Evolutionary conservation across 2,113 vertebrate genomes (phyloP).

Genomic region (Toxotes jaculatrix): DNA sequence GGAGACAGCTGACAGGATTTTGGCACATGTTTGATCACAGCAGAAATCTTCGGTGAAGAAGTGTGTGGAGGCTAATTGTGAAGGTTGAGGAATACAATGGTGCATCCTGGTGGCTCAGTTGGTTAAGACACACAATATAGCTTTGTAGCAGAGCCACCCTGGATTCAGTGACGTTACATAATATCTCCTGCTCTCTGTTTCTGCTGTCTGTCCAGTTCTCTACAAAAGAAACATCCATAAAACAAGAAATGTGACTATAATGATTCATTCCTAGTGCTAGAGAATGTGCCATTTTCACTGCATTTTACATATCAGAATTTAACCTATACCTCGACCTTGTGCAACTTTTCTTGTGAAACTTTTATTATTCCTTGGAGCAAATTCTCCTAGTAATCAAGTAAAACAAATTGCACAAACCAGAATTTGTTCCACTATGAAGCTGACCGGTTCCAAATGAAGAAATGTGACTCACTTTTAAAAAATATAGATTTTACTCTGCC

Average conservation of each 20-base stretch:
- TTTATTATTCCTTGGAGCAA: neutral
- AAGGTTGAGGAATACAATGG: conserved; percentile 10
- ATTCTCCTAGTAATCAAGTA: neutral
- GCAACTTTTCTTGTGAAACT: neutral
- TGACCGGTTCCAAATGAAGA: neutral
- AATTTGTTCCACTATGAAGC: neutral
- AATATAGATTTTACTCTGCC: conserved; percentile 48
- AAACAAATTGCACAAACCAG: neutral
- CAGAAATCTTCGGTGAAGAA: neutral
- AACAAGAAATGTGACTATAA: neutral
- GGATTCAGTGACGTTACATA: neutral
- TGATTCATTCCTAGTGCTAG: neutral
- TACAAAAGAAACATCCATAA: neutral
- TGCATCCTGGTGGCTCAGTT: conserved; percentile 45
- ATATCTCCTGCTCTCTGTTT: neutral
- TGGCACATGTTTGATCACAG: neutral
- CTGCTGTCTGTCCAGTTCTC: neutral
- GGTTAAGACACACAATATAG: conserved; percentile 4
- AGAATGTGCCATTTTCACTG: neutral
- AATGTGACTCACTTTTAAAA: conserved; percentile 31
- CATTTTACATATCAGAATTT: neutral
- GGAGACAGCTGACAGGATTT: neutral
- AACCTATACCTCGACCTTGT: neutral
- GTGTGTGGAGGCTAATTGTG: neutral
- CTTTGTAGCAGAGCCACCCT: neutral